Evolutionary conservation across 2,797 vertebrate species (phyloP).

Genomic region (Leuciscus waleckii): DNA sequence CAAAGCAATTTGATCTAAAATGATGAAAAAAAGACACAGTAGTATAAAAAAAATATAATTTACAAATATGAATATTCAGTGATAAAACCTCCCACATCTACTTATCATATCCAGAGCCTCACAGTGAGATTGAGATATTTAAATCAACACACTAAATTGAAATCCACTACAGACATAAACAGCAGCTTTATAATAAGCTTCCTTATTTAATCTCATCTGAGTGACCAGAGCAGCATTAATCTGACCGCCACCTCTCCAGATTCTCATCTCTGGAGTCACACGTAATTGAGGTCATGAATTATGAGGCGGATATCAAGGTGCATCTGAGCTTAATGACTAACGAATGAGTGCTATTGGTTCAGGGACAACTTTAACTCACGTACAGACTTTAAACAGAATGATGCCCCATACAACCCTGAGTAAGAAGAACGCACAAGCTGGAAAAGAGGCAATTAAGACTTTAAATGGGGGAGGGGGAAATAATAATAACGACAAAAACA

Average conservation of each 20-base stretch:
- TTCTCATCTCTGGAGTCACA: not conserved
- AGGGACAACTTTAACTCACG: not conserved
- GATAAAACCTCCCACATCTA: not conserved
- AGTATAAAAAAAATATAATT: not conserved
- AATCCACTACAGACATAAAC: not conserved
- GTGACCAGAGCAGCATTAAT: not conserved
- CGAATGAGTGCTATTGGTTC: not conserved
- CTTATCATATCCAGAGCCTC: not conserved
- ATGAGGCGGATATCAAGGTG: conserved; percentile 24
- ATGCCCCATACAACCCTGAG: not conserved
- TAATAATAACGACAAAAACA: not conserved
- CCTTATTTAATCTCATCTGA: conserved; percentile 22
- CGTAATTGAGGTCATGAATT: conserved; percentile 28
- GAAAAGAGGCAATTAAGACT: not conserved
- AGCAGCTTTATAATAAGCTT: not conserved
- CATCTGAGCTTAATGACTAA: not conserved
- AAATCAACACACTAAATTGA: not conserved
- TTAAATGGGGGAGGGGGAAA: not conserved
- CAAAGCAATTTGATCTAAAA: not conserved
- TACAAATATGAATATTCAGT: not conserved
- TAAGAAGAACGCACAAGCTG: not conserved
- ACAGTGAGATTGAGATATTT: not conserved
- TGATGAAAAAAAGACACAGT: not conserved
- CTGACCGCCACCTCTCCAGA: not conserved
- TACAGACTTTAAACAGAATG: not conserved